These are phyloP conservation scores for Siniperca obscura DNA, from an alignment of 2,797 vertebrate species.

Conservation along the genomic window DNA sequence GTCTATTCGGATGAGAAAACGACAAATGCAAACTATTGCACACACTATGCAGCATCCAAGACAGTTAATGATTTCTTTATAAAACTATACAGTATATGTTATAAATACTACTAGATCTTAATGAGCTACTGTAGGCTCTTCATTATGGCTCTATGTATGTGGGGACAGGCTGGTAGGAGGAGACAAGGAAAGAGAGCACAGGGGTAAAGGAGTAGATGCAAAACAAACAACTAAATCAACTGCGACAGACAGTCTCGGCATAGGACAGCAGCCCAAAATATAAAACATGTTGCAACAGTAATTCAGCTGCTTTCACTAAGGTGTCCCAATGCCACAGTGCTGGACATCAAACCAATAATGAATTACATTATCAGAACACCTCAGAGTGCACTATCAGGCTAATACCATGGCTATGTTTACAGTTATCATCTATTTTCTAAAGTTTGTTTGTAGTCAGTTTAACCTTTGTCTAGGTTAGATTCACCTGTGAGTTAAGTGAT, in stretches of 20 bases:
- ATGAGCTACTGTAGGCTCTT: slow-evolving; percentile 50
- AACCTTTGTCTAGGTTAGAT: neutral
- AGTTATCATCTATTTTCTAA: neutral
- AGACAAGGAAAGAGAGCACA: slow-evolving; percentile 1
- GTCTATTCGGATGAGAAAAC: slow-evolving; percentile 1
- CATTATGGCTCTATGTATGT: slow-evolving; percentile 39
- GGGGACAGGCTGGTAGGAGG: slow-evolving; percentile 13
- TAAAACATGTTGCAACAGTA: neutral
- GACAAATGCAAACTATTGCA: slow-evolving; percentile 15
- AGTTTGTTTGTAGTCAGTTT: neutral
- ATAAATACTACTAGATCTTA: slow-evolving; percentile 48
- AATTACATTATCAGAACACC: neutral
- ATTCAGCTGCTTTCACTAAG: neutral
- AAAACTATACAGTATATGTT: no score
- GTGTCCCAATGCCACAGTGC: neutral
- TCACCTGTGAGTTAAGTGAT: neutral
- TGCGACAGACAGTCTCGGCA: neutral
- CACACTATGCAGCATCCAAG: slow-evolving; percentile 31
- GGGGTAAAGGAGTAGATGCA: slow-evolving; percentile 11
- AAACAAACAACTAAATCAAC: slow-evolving; percentile 24
- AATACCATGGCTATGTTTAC: neutral
- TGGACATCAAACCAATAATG: neutral
- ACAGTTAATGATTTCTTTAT: slow-evolving; percentile 47
- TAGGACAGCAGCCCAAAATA: neutral
- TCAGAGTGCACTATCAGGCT: neutral